Evolutionary conservation across 2,797 vertebrate genomes (phyloP), one percentile per base, ranked within the genome.

Genomic region (Macrochelys suwanniensis): DNA sequence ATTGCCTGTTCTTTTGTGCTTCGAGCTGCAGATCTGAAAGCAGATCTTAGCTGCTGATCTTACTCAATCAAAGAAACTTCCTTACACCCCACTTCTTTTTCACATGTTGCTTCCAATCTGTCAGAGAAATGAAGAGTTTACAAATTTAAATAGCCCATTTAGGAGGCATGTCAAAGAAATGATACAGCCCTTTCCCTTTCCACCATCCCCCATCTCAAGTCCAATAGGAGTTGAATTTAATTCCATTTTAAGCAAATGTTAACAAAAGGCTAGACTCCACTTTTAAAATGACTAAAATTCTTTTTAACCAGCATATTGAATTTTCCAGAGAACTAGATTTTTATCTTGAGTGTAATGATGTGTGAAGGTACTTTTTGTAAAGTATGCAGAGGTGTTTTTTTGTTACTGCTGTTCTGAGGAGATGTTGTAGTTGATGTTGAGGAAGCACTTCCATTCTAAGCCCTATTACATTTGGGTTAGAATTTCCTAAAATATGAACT

Each of bases 221-320:
- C 37, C 87, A 91, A 81, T 88, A 91, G 96, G 95, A 97, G 88
- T 49, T 88, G 91, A 97, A 97, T 97, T 93, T 97, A 97, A 96
- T 88, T 97, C 94, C 95, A 96, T 97, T 97, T 98, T 97, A 95
- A 98, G 92, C 77, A 97, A 96, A 97, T 95, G 97, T 59, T 97
- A 96, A 97, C 91, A 97, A 96, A 97, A 93, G 96, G 89, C 96
- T 94, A 96, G 84, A 95, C 89, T 96, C 85, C 26, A 82, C 84
- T 97, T 88, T 92, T 97, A 95, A 97, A 97, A 96, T 89, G 95
- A 42, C 90, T 96, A 26, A 92, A 80, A 96, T 97, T 61, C 74
- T 97, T 97, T 71, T 76, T 97, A 96, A 91, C 68, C 65, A 96
- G 84, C 31, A 42, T 96, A 95, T 96, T 97, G 96, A 97, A 97